Evolutionary conservation across 2,113 vertebrate genomes (phyloP), one percentile per base, ranked within the genome.

Genomic region (Myrmophylax atrothorax): DNA sequence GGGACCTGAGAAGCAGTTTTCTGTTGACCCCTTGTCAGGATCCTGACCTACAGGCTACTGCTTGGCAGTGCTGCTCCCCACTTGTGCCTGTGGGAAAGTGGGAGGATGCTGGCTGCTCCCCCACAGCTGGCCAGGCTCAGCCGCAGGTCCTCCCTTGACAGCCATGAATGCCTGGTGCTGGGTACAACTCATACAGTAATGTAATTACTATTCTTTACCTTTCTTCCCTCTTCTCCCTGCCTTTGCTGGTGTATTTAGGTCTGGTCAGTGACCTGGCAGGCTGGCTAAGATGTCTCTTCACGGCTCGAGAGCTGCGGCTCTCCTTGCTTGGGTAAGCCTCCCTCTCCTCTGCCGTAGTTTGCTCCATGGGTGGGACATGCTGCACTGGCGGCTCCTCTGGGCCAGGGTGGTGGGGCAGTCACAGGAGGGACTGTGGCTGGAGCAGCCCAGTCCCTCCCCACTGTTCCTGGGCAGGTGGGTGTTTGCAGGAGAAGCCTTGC

Each of bases 241-340:
- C n/a, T 12, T 14, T 42, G 20, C 50, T 55, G 95, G 18, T 28
- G 12, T 85, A 73, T 38, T 55, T 88, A 89, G 93, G 97, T 96
- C 40, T 38, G 52, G 60, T 59, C 38, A 35, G 81, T 64, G 72
- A 93, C 42, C 90, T 37, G 80, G 52, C 63, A 80, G 77, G 67
- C 64, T 96, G 44, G 64, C 72, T 25, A 97, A 83, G 52, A 98
- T 98, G 98, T 95, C 98, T 33, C 96, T 98, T 42, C 97, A 98
- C 24, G 23, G 63, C 3, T 49, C 84, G 20, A 97, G 97, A 89
- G 97, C 94, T 3, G 80, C 96, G 10, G 97, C 98, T 38, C 97
- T 98, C 31, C 97, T 98, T 10, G 91, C 97, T 44, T 98, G 98
- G 98, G 98, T 98, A 93, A 96, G 94, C 94, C 18, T 35, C 70